A percentile compares a stretch with the other conserved stretches of the same genome.
phyloP scores from a whole-genome alignment of 2,113 vertebrate genomes.

The Vombatus ursinus region DNA sequence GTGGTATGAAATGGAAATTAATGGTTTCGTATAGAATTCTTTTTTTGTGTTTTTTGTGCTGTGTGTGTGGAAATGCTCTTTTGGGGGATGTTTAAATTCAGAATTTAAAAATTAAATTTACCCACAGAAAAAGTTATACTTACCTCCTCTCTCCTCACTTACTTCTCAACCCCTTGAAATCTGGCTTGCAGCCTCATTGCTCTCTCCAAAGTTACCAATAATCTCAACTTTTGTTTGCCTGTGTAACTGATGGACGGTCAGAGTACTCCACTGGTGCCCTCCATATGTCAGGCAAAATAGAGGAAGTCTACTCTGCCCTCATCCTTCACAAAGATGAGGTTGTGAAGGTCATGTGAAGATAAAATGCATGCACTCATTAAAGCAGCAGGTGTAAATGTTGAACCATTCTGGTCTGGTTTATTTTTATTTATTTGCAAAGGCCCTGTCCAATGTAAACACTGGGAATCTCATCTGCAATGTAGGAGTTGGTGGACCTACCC shows the following conservation, averaged over 20 bases:
- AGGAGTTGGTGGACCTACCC: slow-evolving; percentile 86
- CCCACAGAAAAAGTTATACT: background rate
- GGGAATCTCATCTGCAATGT: slow-evolving; percentile 89
- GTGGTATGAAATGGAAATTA: background rate
- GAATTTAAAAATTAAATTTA: background rate
- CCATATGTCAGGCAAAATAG: background rate
- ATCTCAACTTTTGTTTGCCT: background rate
- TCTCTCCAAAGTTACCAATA: background rate
- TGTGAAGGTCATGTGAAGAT: slow-evolving; percentile 80
- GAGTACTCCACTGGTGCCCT: background rate
- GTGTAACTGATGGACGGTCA: background rate
- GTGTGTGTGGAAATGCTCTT: background rate
- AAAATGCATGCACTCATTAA: slow-evolving; percentile 87
- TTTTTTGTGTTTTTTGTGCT: background rate
- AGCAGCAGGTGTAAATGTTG: slow-evolving; percentile 84
- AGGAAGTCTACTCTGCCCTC: background rate
- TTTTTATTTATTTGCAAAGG: slow-evolving; percentile 90
- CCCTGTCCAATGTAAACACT: slow-evolving; percentile 88
- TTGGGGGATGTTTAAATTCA: background rate
- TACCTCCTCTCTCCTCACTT: background rate
- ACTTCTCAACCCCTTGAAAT: background rate
- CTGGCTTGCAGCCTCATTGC: background rate
- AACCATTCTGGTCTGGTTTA: slow-evolving; percentile 87
- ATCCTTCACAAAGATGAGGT: background rate
- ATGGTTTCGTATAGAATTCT: background rate